A percentile compares a stretch with the other conserved stretches of the same genome.
phyloP scores from a whole-genome alignment of 2,113 vertebrate genomes.

The Microcebus jonahi region DNA sequence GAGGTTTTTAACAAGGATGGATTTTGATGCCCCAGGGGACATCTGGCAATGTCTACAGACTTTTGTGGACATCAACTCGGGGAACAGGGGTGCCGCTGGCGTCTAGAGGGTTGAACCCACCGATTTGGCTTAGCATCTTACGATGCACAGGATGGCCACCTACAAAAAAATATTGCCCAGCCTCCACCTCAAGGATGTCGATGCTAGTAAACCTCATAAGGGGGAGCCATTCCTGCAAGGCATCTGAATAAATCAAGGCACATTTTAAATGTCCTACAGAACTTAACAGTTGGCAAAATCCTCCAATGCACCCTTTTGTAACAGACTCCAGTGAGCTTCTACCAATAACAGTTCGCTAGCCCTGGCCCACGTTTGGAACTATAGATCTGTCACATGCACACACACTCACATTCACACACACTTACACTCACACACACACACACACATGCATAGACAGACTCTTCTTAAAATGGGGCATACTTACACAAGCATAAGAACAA shows the following conservation, averaged over 20 bases:
- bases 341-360: fast-evolving
- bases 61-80: fast-evolving
- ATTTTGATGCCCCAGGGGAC: too few relatives aligned
- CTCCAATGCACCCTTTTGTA: fast-evolving
- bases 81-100: fast-evolving
- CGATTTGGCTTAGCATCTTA: fast-evolving
- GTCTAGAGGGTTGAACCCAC: fast-evolving
- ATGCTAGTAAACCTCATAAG: fast-evolving
- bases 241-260: fast-evolving
- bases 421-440: too few relatives aligned
- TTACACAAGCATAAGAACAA: fast-evolving
- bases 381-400: not conserved
- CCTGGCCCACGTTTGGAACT: fast-evolving
- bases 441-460: not conserved
- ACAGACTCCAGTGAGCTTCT: fast-evolving
- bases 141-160: fast-evolving
- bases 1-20: fast-evolving
- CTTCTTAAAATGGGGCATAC: not conserved
- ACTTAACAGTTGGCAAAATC: fast-evolving
- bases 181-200: fast-evolving
- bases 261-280: not conserved
- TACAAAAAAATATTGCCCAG: fast-evolving
- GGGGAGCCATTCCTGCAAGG: not conserved
- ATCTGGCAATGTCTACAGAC: not conserved
- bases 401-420: not conserved